These are phyloP conservation scores for Yponomeuta sedellus DNA, from an alignment of 2,888 invertebrate species.

Conservation along the genomic window DNA sequence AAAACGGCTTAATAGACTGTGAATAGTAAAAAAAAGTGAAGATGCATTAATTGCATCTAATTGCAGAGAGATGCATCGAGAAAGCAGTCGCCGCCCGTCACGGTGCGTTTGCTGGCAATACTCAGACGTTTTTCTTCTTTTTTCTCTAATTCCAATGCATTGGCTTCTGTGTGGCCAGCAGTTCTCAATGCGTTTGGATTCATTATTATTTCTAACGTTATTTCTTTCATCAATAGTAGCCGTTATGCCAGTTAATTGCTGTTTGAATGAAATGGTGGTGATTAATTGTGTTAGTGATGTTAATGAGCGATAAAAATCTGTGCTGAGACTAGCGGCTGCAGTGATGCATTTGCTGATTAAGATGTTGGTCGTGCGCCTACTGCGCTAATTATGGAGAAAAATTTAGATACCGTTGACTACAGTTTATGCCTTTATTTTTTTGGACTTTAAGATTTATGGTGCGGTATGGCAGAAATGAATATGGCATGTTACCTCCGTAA, in stretches of 20 bases:
- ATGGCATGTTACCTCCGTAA: too few species aligned
- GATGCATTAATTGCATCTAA: constrained; percentile 63
- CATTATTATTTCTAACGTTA: neutral
- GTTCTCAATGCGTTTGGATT: neutral
- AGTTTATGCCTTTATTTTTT: too few species aligned
- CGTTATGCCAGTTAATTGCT: neutral
- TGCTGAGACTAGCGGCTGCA: neutral
- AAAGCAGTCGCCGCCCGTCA: constrained; percentile 44
- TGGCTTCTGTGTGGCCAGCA: neutral
- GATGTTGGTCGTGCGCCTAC: neutral
- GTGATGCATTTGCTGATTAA: neutral
- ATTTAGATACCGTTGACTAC: too few species aligned
- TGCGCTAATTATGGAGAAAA: too few species aligned
- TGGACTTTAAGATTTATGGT: too few species aligned
- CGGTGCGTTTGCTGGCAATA: constrained; percentile 53
- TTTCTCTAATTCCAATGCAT: constrained; percentile 7
- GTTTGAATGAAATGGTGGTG: neutral
- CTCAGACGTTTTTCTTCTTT: constrained; percentile 35
- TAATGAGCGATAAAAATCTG: neutral
- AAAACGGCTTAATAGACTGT: constrained; percentile 67
- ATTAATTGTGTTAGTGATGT: neutral
- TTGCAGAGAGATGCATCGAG: constrained; percentile 55
- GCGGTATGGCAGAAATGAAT: too few species aligned
- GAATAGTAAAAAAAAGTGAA: constrained; percentile 57
- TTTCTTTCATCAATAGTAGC: neutral